These are phyloP conservation scores for Polymixis flavicincta DNA, from an alignment of 2,888 invertebrate genomes.

Conservation along the genomic window DNA sequence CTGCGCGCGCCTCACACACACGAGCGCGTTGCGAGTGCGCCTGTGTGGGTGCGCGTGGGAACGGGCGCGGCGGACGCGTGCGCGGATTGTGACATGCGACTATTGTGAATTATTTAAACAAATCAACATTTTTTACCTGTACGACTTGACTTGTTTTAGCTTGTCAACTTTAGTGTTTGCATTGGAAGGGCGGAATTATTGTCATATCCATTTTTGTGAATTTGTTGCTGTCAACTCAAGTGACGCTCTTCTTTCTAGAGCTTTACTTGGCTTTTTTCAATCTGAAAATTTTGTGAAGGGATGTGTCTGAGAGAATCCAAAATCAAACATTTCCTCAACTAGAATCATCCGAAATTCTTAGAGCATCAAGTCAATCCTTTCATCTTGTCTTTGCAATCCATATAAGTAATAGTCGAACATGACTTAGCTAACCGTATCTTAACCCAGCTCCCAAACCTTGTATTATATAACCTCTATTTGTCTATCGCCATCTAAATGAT, in stretches of 20 bases:
- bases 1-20: conserved; percentile 82
- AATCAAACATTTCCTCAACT: too few species aligned
- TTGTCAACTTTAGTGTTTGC: not conserved
- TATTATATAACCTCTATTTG: conserved; percentile 64
- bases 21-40: conserved; percentile 51
- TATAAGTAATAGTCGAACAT: conserved; percentile 32
- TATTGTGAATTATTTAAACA: conserved; percentile 83
- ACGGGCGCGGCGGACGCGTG: conserved; percentile 87
- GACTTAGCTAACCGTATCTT: conserved; percentile 39
- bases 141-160: conserved; percentile 69
- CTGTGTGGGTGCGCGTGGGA: conserved; percentile 87
- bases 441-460: conserved; percentile 54
- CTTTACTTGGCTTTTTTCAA: not conserved
- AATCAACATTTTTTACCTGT: conserved; percentile 65
- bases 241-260: not conserved
- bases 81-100: conserved; percentile 85
- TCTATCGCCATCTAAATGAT: conserved; percentile 60
- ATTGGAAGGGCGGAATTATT: not conserved
- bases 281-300: not conserved
- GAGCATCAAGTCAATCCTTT: not conserved
- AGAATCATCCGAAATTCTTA: not conserved
- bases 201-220: not conserved
- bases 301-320: not conserved
- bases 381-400: conserved; percentile 4
- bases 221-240: not conserved